Conservation (phyloP, 2,888 invertebrate species). For the Petrophora chlorosata region DNA sequence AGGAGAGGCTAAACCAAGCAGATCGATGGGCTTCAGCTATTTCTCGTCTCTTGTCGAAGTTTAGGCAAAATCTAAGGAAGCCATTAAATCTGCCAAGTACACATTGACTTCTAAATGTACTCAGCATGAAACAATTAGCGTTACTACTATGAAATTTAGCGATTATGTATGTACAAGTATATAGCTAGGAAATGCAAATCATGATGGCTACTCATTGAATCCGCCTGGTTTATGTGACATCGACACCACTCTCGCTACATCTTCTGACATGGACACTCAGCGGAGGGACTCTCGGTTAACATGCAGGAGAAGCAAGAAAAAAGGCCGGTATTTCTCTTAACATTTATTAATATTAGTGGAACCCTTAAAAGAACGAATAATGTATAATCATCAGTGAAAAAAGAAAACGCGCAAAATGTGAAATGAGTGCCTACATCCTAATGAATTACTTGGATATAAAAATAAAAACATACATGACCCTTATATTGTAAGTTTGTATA, state of each 20-base stretch:
- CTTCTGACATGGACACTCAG: constrained; percentile 16
- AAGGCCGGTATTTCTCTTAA: constrained; percentile 75
- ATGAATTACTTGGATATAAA: constrained; percentile 68
- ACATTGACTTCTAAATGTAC: constrained; percentile 22
- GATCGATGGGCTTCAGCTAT: constrained; percentile 3
- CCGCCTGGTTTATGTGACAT: constrained; percentile 8
- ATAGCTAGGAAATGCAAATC: constrained; percentile 32
- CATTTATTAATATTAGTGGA: constrained; percentile 77
- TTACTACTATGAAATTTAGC: constrained; percentile 42
- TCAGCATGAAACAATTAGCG: constrained; percentile 32
- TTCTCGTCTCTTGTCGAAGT: constrained; percentile 5
- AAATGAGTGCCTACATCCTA: constrained; percentile 55
- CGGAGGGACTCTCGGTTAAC: constrained; percentile 59
- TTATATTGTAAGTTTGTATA: constrained; percentile 39
- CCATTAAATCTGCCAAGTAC: constrained; percentile 1
- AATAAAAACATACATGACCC: constrained; percentile 69
- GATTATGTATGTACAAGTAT: constrained; percentile 43
- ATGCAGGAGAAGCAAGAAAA: constrained; percentile 80
- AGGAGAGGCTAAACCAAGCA: constrained; percentile 31
- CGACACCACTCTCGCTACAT: not conserved
- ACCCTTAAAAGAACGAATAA: constrained; percentile 69
- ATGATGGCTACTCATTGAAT: constrained; percentile 29
- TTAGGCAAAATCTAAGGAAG: not conserved
- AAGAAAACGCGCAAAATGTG: constrained; percentile 51
- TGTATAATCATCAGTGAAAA: constrained; percentile 49